Evolutionary conservation across 2,888 invertebrate genomes (phyloP), one percentile per base, ranked within the genome.

Genomic region (Geophilus truncorum): DNA sequence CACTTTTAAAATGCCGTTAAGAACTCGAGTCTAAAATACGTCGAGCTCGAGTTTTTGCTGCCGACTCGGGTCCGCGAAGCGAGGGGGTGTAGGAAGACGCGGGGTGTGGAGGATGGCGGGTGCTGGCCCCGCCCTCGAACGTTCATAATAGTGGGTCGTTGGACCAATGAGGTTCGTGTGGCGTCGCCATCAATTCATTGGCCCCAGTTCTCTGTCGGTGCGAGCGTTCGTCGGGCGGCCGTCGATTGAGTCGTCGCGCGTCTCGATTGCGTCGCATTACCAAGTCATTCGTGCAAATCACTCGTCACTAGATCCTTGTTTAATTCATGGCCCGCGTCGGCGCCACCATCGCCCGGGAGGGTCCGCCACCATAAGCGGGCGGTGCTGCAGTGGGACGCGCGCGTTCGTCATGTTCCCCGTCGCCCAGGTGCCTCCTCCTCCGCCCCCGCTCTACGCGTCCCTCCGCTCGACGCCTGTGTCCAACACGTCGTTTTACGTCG

Each of bases 401-500:
- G 76, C 76, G 30, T n/a, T 34, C 76, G 76, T 76, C 76, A 76
- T 76, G 76, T 76, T 32, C 76, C 76, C 76, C 76, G 57, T 57
- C 4, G 57, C 57, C 57, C 30, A 76, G 30, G 76, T 76, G 76
- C 34, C 34, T 30, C 30, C 76, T 34, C 76, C 30, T 30, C 34
- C 76, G 76, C 76, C 76, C 34, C 76, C 34, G 30, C 30, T 34
- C 25, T 76, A 76, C 76, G 76, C 76, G 76, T 30, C 30, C 28
- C 30, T 76, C n/a, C 76, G 76, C 1, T 25, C 76, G 18, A 34
- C 76, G 76, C 30, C 76, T 4, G 76, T n/a, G 18, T 30, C 76
- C 76, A 81, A 83, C 80, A 81, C 83, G 76, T 82, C 83, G 3
- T 84, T 84, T 45, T 82, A 83, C 18, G 82, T 84, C 76, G 84